Base-by-base conservation (phyloP, 1,140 invertebrate species). In the Stenopsyche tienmushanensis region DNA sequence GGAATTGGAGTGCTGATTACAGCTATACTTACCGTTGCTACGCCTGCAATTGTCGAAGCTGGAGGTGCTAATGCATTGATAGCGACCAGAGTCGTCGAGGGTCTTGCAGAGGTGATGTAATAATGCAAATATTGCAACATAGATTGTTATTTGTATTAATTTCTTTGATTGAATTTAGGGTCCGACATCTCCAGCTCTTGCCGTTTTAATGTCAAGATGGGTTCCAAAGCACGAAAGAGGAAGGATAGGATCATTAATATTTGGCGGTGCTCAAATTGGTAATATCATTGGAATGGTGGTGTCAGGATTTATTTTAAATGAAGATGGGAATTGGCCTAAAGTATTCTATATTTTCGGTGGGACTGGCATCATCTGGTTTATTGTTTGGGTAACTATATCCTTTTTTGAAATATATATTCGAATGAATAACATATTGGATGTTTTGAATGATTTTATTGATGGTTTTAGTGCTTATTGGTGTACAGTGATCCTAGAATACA, bases 271-370 rank as follows among this genome's bases (percentile, higher is more conserved):
- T 1, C 86, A 83, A 66, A 83, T 89, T n/a, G 87, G 87, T 62
- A 92, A 90, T 15, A 90, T 93, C 10, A 81, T 91, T 18, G 87
- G 90, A 0, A 88, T 90, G 15, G 82, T 85, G 0, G 60, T 91
- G 1, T 89, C 88, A 9, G 91, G 90, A 7, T 47, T 15, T 15
- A 75, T 88, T 5, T 80, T 91, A 1, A 79, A 80, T 80, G 78
- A 88, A 8, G 81, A 86, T 62, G 81, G 84, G 3, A 85, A 86
- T 13, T 93, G 91, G 91, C 82, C 86, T 1, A 82, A 84, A 0
- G 90, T 92, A 0, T 94, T 93, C 75, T 93, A 93, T 73, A 82
- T 92, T 8, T 95, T 94, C 77, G 93, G 93, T 68, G 81, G 82
- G 58, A 72, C 90, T 0, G 88, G 88, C 3, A 78, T 90, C 1